These are phyloP conservation scores for Pocillopora meandrina DNA, from an alignment of 92 coral and sea anemone species.

Conservation along the genomic window DNA sequence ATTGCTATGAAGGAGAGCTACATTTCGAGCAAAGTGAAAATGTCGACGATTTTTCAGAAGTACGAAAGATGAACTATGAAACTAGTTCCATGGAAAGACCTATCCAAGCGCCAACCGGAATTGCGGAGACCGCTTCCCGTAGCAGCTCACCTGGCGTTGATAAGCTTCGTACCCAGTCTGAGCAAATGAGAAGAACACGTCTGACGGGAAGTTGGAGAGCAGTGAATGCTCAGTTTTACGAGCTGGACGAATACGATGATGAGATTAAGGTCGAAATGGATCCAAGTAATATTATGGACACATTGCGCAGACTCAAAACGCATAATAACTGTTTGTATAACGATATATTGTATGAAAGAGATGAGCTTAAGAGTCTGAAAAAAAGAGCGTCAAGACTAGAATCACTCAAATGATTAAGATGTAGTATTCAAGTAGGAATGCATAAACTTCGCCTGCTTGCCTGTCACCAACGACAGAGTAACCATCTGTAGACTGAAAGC, in stretches of 20 bases:
- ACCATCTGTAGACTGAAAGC: too few relatives aligned
- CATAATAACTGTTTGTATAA: slow-evolving; percentile 51
- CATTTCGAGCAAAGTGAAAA: slow-evolving; percentile 33
- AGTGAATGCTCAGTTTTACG: slow-evolving; percentile 63
- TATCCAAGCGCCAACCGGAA: neutral
- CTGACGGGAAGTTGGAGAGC: slow-evolving; percentile 53
- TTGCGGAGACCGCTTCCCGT: neutral
- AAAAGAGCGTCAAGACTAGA: slow-evolving; percentile 20
- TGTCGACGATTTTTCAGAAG: neutral
- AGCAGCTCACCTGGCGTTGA: slow-evolving; percentile 21
- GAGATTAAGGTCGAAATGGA: slow-evolving; percentile 60
- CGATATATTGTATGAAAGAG: slow-evolving; percentile 56
- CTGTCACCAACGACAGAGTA: too few relatives aligned
- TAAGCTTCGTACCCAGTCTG: slow-evolving; percentile 34
- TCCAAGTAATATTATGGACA: slow-evolving; percentile 46
- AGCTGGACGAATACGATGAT: slow-evolving; percentile 73
- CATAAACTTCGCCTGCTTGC: too few relatives aligned
- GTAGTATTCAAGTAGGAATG: neutral
- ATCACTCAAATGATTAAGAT: neutral
- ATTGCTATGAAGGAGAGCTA: slow-evolving; percentile 29
- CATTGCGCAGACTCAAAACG: slow-evolving; percentile 63
- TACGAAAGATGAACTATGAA: neutral
- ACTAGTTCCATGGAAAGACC: neutral
- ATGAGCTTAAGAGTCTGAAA: slow-evolving; percentile 43
- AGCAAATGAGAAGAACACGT: slow-evolving; percentile 30